A percentile compares a stretch with the other conserved stretches of the same genome.
phyloP scores from a whole-genome alignment of 2,113 vertebrate genomes.

The Prunella himalayana region DNA sequence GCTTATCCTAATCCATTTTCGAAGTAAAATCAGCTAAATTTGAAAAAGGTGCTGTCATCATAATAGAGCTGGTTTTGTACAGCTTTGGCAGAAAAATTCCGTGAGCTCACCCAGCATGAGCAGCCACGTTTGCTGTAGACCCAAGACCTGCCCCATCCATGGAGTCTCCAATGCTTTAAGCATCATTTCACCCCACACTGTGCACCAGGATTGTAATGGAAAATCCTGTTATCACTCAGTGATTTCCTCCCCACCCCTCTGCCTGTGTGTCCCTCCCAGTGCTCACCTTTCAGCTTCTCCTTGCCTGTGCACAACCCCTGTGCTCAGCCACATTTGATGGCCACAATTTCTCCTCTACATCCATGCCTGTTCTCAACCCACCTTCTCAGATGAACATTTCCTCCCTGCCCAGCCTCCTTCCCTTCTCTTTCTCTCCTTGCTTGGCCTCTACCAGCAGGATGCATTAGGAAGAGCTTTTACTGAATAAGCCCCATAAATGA shows the following conservation, averaged over 20 bases:
- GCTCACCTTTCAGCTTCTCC: not conserved
- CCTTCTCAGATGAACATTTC: not conserved
- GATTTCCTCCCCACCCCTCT: not conserved
- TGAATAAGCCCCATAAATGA: not conserved
- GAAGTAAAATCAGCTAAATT: not conserved
- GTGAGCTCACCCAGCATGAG: not conserved
- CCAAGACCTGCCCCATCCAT: not conserved
- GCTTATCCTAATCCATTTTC: not conserved
- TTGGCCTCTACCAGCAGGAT: not conserved
- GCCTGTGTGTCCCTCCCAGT: not conserved
- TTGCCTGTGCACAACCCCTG: not conserved
- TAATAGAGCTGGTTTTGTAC: not conserved
- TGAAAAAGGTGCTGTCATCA: not conserved
- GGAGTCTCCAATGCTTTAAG: not conserved
- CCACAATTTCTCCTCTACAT: not conserved
- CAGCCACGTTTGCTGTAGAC: rapidly evolving
- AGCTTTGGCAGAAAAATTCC: not conserved
- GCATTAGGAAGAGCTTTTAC: not conserved
- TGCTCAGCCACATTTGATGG: not conserved
- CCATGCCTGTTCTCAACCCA: not conserved
- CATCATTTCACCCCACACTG: not conserved
- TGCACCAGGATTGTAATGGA: not conserved
- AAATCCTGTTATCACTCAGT: not conserved
- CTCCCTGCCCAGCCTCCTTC: not conserved
- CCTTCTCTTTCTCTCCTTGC: not conserved